phyloP scores from a whole-genome alignment of 2,888 invertebrate genomes.

The Acanthosepion pharaonis region DNA sequence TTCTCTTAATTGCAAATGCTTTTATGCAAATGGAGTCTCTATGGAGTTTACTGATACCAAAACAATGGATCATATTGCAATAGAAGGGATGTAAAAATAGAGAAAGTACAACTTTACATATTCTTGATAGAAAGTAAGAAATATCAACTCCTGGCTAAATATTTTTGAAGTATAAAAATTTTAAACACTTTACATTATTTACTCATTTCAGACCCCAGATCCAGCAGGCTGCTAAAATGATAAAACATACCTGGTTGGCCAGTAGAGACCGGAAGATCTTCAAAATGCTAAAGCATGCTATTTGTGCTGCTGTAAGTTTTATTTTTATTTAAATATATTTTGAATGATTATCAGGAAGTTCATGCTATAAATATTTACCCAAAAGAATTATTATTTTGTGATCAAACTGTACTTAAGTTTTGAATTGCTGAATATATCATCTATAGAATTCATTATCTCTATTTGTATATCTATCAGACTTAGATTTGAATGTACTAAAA shows the following conservation, averaged over 20 bases:
- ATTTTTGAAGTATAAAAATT: too few species aligned
- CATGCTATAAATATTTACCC: neutral
- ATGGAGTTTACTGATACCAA: too few species aligned
- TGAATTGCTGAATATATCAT: neutral
- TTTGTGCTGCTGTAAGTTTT: conserved; percentile 73
- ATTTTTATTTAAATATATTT: neutral
- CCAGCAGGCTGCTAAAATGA: conserved; percentile 66
- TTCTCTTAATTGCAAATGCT: too few species aligned
- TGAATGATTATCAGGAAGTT: neutral
- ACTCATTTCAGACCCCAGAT: neutral
- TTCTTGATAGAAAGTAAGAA: too few species aligned
- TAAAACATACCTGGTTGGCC: conserved; percentile 72
- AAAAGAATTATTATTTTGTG: neutral
- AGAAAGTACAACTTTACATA: too few species aligned
- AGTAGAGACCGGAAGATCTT: conserved; percentile 74
- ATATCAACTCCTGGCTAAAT: too few species aligned
- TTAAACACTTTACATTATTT: neutral
- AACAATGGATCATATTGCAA: too few species aligned
- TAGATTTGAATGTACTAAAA: too few species aligned
- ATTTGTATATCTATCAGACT: too few species aligned
- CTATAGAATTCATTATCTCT: too few species aligned
- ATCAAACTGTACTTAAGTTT: neutral
- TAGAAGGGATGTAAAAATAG: too few species aligned
- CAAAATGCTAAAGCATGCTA: conserved; percentile 72
- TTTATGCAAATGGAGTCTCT: too few species aligned